These are phyloP conservation scores for Nemotelus pantherinus DNA, from an alignment of 2,888 invertebrate genomes.

Conservation along the genomic window DNA sequence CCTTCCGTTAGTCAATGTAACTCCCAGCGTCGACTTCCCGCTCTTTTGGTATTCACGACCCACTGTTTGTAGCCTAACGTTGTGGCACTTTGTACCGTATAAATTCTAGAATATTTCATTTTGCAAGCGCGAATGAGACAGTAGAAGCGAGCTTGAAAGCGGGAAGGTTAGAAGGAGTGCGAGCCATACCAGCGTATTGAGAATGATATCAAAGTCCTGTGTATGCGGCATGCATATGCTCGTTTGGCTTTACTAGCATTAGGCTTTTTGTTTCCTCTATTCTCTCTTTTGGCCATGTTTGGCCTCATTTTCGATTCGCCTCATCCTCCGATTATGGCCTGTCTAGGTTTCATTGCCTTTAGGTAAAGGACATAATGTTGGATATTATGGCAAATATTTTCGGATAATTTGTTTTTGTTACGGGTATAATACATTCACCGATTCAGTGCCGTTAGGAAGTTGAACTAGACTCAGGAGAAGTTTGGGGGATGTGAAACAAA, in stretches of 20 bases:
- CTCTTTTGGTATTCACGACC: constrained; percentile 34
- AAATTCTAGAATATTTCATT: constrained; percentile 41
- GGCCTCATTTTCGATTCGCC: background rate
- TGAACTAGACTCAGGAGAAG: constrained; percentile 11
- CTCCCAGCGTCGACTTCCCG: background rate
- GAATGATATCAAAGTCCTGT: constrained; percentile 4
- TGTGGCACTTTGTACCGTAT: constrained; percentile 39
- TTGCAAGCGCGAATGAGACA: constrained; percentile 27
- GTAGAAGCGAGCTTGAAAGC: constrained; percentile 9
- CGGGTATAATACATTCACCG: constrained; percentile 27
- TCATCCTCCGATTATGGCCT: background rate
- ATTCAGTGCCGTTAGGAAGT: constrained; percentile 36
- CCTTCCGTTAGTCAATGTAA: background rate
- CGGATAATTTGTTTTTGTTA: constrained; percentile 43
- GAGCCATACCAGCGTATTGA: no score
- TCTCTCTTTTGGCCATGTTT: background rate
- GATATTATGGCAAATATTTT: constrained; percentile 42
- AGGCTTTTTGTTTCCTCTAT: background rate
- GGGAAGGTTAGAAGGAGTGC: background rate
- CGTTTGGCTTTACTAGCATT: constrained; percentile 23
- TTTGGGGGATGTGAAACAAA: no score
- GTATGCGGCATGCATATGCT: constrained; percentile 31
- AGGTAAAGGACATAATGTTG: constrained; percentile 39
- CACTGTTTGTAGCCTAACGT: constrained; percentile 27
- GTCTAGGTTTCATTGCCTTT: constrained; percentile 41